A percentile compares a stretch with the other conserved stretches of the same genome.
Conservation (phyloP, 2,888 invertebrate species). For the Furcula furcula region DNA sequence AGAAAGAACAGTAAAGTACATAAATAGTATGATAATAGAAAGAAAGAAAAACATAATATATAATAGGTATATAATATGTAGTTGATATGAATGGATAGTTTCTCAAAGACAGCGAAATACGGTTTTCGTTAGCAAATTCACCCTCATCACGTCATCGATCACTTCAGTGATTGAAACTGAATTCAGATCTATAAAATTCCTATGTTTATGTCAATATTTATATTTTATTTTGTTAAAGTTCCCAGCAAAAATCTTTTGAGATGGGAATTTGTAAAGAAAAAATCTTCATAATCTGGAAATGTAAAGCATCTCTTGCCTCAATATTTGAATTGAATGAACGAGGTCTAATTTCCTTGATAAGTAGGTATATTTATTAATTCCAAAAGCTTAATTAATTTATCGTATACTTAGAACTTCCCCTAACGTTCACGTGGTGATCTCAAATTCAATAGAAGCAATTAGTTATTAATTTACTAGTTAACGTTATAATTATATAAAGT, state of each 20-base stretch:
- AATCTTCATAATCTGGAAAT: constrained; percentile 3
- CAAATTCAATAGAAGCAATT: not conserved
- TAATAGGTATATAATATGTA: not conserved
- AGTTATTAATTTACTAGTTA: not conserved
- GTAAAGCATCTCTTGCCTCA: constrained; percentile 16
- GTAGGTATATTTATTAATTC: constrained; percentile 11
- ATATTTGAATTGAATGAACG: constrained; percentile 26
- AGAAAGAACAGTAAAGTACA: not conserved
- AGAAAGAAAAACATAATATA: too few relatives aligned
- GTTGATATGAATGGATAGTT: constrained; percentile 6
- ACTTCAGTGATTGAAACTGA: constrained; percentile 43
- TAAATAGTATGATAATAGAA: not conserved
- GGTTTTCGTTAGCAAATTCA: constrained; percentile 28
- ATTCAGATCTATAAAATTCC: constrained; percentile 23
- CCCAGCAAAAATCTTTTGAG: not conserved
- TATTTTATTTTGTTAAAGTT: constrained; percentile 6
- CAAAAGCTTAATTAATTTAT: constrained; percentile 22
- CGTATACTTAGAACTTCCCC: constrained; percentile 10
- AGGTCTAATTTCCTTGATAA: constrained; percentile 24
- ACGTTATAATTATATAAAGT: not conserved
- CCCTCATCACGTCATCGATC: constrained; percentile 40
- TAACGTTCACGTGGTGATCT: constrained; percentile 9
- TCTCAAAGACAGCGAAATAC: constrained; percentile 11
- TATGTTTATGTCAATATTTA: constrained; percentile 1
- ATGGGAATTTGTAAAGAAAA: not conserved